Base-by-base conservation (phyloP, 2,797 vertebrate species). In the Cryptoblepharus egeriae region DNA sequence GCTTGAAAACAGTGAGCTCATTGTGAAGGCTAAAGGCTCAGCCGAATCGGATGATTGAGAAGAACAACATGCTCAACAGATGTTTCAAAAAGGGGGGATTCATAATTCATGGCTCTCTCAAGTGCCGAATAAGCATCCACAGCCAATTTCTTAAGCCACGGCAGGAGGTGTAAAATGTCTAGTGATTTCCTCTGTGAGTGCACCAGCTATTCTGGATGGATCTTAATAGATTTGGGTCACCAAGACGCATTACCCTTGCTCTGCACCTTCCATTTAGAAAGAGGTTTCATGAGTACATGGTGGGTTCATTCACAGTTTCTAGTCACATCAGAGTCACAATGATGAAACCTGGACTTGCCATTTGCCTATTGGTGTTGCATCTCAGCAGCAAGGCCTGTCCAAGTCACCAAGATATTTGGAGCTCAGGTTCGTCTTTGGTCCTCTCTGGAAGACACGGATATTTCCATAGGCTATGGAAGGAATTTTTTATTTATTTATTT, bases 91-190 rank as follows among this genome's bases (percentile, higher is more conserved):
- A 39, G n/a, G 42, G 39, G 16, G 63, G 18, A 52, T 60, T 94
- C n/a, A 90, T 94, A 94, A 95, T 93, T 95, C 92, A 92, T 89
- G 89, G 82, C 88, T 92, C 95, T 95, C 93, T 96, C 92, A 92
- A 94, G 93, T 94, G 94, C 90, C 88, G 91, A 92, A 92, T 94
- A 90, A 93, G 81, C 90, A 93, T 92, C 91, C 90, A 93, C 94
- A 96, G 95, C 94, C 92, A 94, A 95, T 94, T 94, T 93, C 94
- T 52, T 95, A 96, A 97, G 97, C 94, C 90, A 61, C 94, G 95
- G 94, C 96, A 96, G 97, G 97, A 98, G 96, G 97, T 97, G 95
- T 96, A 96, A 97, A 96, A 95, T 96, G 95, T 96, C 95, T 91
- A 81, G 93, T 94, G 96, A 97, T 97, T 97, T 97, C 96, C 96